Base-by-base conservation (phyloP, 2,888 invertebrate species). In the Rhingia campestris region DNA sequence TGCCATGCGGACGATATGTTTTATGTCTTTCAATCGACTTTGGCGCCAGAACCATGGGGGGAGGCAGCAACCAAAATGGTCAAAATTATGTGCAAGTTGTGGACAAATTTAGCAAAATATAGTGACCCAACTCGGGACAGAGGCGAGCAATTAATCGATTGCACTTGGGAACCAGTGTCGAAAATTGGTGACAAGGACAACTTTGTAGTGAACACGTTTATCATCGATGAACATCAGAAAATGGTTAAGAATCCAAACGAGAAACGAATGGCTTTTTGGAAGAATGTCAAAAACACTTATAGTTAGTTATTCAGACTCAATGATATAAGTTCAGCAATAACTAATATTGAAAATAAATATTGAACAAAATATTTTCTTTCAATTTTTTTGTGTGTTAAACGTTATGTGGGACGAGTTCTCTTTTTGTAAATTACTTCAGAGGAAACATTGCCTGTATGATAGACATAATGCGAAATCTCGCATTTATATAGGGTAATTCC, bases 81-180 rank as follows among this genome's bases (percentile, higher is more conserved):
- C 32, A 88, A 92, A 39, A 90, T 91, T 59, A 90, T 94, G 88
- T 90, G 92, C 10, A 88, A 90, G 37, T 89, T 94, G 90, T 93
- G 94, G 94, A 92, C 93, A 0, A 93, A 94, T 87, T 94, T 94
- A 88, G 94, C 94, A 1, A 93, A 92, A 88, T 91, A 88, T 87
- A 77, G 76, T 39, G 76, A 86, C 39, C 86, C 86, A 54, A 84
- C 86, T 22, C 70, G 73, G 0, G 32, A 63, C 6, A 4, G 59
- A 5, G 66, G 45, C 14, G 33, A 47, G 6, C 14, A 2, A 1
- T 2, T 41, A 6, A 10, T 85, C 9, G 59, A 81, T 37, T 80
- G 80, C 45, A 74, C 81, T 56, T 88, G 88, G 88, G 66, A 49
- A 9, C 49, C 32, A 0, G 49, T 87, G 0, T 61, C 47, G n/a